phyloP scores from a whole-genome alignment of 2,113 vertebrate species.

The Meleagris gallopavo region DNA sequence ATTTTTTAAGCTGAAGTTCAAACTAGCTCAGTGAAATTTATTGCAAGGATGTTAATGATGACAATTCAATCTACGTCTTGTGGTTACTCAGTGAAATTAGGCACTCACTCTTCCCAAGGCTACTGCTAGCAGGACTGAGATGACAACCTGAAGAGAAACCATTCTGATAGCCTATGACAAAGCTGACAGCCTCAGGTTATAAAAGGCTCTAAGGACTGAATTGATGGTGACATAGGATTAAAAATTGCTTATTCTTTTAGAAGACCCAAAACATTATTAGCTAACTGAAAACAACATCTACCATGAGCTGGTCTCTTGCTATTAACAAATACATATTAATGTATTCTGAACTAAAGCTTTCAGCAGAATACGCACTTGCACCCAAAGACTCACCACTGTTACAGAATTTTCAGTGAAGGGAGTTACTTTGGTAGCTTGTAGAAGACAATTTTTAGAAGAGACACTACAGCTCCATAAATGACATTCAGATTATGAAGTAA shows the following conservation, averaged over 20 bases:
- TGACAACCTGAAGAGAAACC: neutral
- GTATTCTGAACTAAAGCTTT: neutral
- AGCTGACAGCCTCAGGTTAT: neutral
- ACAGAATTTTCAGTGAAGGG: fast-evolving
- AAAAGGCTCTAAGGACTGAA: neutral
- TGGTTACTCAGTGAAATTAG: constrained; percentile 6
- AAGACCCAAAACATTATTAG: neutral
- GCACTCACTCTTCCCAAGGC: neutral
- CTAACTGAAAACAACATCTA: neutral
- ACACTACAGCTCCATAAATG: neutral
- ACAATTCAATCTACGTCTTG: neutral
- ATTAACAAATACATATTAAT: neutral
- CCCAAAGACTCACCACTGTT: neutral
- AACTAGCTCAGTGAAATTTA: constrained; percentile 23
- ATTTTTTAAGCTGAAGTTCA: constrained; percentile 39
- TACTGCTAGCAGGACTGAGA: neutral
- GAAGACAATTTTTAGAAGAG: neutral
- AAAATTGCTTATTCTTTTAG: neutral
- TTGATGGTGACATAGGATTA: neutral
- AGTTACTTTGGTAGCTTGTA: neutral
- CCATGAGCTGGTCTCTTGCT: neutral
- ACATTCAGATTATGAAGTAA: fast-evolving
- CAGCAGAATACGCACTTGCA: neutral
- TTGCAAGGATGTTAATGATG: constrained; percentile 26
- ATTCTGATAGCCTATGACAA: neutral